Percentiles rank a stretch among this genome's conserved stretches.
Conservation (phyloP, 1,140 invertebrate genomes). For the Lasioglossum albipes region DNA sequence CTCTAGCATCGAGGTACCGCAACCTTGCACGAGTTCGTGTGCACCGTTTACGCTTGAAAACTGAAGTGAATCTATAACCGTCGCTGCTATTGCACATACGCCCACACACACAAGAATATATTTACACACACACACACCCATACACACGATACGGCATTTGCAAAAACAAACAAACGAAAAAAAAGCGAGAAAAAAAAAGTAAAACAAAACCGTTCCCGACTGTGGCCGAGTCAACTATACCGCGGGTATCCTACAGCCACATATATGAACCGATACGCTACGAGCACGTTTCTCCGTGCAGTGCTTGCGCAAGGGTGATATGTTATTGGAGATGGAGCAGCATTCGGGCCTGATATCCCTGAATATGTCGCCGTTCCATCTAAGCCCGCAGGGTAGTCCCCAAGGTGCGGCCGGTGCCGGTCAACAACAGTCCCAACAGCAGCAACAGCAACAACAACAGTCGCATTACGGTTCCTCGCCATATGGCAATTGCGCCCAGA, state of each 20-base stretch:
- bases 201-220: neutral
- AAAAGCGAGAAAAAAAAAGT: no score
- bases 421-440: conserved; percentile 66
- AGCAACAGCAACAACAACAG: conserved; percentile 63
- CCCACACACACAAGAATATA: neutral
- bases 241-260: conserved; percentile 7
- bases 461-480: conserved; percentile 70
- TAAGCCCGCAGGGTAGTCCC: conserved; percentile 85
- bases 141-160: neutral
- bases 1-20: neutral
- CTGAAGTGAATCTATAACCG: conserved; percentile 10
- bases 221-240: neutral
- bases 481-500: conserved; percentile 73
- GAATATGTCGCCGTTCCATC: conserved; percentile 90
- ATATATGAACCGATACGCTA: conserved; percentile 66
- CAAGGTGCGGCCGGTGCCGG: conserved; percentile 73
- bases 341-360: conserved; percentile 90
- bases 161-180: no score
- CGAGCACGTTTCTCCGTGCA: conserved; percentile 58
- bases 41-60: conserved; percentile 1
- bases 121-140: neutral
- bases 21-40: conserved; percentile 11
- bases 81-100: conserved; percentile 5
- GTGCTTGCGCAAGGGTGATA: conserved; percentile 82
- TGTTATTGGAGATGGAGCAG: conserved; percentile 91